Evolutionary conservation across 2,113 vertebrate genomes (phyloP), one percentile per base, ranked within the genome.

Genomic region (Odontophorus gujanensis): DNA sequence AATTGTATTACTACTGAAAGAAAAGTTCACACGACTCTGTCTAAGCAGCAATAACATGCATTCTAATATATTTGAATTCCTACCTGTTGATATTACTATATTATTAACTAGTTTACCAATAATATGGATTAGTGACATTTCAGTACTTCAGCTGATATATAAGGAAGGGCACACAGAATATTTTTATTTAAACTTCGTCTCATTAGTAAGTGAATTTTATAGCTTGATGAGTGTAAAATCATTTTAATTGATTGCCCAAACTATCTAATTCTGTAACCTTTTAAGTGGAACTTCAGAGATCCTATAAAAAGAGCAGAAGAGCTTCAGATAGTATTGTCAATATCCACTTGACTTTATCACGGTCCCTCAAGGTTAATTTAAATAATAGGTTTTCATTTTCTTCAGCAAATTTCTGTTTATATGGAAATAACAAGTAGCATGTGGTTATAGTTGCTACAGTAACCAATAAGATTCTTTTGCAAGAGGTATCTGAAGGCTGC

Each of bases 201-300:
- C 84, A 51, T 82, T 95, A 94, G 85, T 79, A 89, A 95, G 89
- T 87, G 86, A 9, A n/a, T 55, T 51, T 94, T 72, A 89, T 86
- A 90, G 28, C 69, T 80, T 74, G 91, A 87, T 62, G 71, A 61
- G 55, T 91, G 59, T 89, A 92, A 94, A 95, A 57, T 81, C 48
- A 85, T 28, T 79, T 80, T 80, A 87, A 96, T 79, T 96, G 66
- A 90, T 57, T 90, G 61, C 61, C 43, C 87, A 73, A 96, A 45
- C 11, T 19, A 43, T 55, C 67, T 53, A 51, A 84, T 83, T 93
- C 92, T 71, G 55, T 89, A 95, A 74, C 18, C 53, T 71, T 71
- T 95, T 72, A 93, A 81, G 30, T 45, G 90, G 85, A 91, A 55
- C n/a, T 36, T 96, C 91, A 91, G 55, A 32, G n/a, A 69, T 85